Base-by-base conservation (phyloP, 2,888 invertebrate species). In the Hedya salicella region DNA sequence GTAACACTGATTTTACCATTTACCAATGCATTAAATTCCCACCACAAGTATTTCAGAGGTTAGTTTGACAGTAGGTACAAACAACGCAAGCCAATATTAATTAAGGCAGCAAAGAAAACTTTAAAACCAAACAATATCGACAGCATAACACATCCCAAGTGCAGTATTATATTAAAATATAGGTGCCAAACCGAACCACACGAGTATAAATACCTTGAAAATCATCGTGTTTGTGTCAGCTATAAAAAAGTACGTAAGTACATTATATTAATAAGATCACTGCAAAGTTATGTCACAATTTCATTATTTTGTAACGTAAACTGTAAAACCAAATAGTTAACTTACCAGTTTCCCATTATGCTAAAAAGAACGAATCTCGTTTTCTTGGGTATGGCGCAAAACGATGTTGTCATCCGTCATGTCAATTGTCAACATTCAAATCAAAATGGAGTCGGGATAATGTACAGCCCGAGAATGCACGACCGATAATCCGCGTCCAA, bases 71-170 rank as follows among this genome's bases (percentile, higher is more conserved):
- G 17, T 2, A 46, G n/a, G n/a, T n/a, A n/a, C 42, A 42, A 16
- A 42, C 5, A 16, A 16, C 16, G 42, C 42, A 42, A 42, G 42
- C 14, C 42, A 42, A 42, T 42, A 16, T 42, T 42, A 42, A 16
- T 42, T 40, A 42, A 42, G 42, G 6, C 42, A 42, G 42, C 42
- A 16, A 25, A 25, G 25, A 25, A 25, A 25, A 25, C 25, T 25
- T 3, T 25, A 25, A 25, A 32, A 32, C 32, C 44, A 44, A 44
- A 44, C 44, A 44, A 44, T 19, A 44, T 44, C 44, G 44, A 19
- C 44, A 44, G 44, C 44, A 44, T 44, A 17, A 44, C 19, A 19
- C 44, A 44, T 44, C 44, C 44, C 44, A 44, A 44, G 44, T 44
- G 44, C 44, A 44, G 44, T 44, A 44, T 44, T 17, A 44, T 44